These are phyloP conservation scores for Mnemiopsis leidyi DNA, from an alignment of 37 sponge, comb jelly and placozoan genomes.

Conservation along the genomic window DNA sequence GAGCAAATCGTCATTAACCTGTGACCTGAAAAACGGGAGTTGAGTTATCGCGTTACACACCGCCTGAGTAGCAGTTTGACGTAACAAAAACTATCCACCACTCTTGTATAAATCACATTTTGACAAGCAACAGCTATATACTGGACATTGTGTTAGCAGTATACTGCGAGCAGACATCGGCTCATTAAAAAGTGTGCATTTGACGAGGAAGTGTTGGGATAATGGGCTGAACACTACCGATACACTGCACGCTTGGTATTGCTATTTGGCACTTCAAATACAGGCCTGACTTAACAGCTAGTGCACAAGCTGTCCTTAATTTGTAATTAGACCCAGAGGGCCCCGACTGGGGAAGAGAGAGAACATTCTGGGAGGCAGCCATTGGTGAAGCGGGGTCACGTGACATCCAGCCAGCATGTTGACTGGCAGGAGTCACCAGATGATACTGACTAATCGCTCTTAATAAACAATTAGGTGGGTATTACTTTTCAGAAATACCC, in stretches of 20 bases:
- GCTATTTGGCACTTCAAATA: not conserved
- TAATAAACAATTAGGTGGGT: constrained; percentile 63
- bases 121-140: not conserved
- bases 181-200: not conserved
- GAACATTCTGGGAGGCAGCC: not conserved
- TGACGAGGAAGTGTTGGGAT: not conserved
- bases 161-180: not conserved
- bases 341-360: not conserved
- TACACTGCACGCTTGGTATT: not conserved
- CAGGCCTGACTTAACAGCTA: not conserved
- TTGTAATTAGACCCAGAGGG: constrained; percentile 66
- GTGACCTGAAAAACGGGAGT: not conserved
- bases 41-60: not conserved
- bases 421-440: not conserved
- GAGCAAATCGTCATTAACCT: constrained; percentile 33
- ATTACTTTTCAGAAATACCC: constrained; percentile 49
- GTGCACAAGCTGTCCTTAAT: constrained; percentile 46
- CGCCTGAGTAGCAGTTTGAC: too few relatives aligned
- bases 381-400: constrained; percentile 31
- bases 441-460: constrained; percentile 52
- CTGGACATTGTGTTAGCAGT: not conserved
- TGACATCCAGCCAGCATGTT: not conserved
- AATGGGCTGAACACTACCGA: not conserved
- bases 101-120: not conserved
- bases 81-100: not conserved